Conservation (phyloP, 1,140 invertebrate species). For the Sitobion miscanthi region DNA sequence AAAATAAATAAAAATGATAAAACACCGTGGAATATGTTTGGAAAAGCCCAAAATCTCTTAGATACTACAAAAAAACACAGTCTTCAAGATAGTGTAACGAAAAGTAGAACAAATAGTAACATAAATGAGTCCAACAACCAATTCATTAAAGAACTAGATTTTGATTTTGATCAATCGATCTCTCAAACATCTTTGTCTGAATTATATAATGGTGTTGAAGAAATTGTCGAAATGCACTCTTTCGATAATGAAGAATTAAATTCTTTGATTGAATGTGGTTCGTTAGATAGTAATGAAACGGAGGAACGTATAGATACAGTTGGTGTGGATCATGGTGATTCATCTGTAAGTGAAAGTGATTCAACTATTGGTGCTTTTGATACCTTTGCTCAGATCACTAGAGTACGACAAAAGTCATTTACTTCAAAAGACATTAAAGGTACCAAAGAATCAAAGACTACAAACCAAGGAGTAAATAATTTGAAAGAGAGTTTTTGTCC, state of each 20-base stretch:
- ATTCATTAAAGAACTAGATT: conserved; percentile 47
- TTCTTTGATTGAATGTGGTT: conserved; percentile 35
- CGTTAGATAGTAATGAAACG: conserved; percentile 9
- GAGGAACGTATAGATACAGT: neutral
- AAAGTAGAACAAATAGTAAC: neutral
- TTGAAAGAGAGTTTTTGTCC: neutral
- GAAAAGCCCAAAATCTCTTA: neutral
- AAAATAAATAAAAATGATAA: conserved; percentile 34
- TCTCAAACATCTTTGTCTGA: conserved; percentile 35
- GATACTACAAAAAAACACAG: neutral
- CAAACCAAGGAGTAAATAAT: neutral
- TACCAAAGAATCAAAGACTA: neutral
- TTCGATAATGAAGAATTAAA: conserved; percentile 48
- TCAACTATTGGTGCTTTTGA: conserved; percentile 37
- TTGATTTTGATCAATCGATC: conserved; percentile 47
- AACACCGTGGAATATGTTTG: neutral
- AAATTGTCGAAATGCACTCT: conserved; percentile 51
- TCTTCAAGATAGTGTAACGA: neutral
- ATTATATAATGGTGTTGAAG: conserved; percentile 48
- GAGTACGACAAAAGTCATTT: neutral
- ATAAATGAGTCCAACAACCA: neutral
- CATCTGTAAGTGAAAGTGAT: conserved; percentile 31
- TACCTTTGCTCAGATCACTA: conserved; percentile 40
- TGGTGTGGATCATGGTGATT: neutral
- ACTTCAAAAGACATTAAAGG: neutral